Evolutionary conservation across 2,888 invertebrate species (phyloP).

Genomic region (Ectropis crepuscularia): DNA sequence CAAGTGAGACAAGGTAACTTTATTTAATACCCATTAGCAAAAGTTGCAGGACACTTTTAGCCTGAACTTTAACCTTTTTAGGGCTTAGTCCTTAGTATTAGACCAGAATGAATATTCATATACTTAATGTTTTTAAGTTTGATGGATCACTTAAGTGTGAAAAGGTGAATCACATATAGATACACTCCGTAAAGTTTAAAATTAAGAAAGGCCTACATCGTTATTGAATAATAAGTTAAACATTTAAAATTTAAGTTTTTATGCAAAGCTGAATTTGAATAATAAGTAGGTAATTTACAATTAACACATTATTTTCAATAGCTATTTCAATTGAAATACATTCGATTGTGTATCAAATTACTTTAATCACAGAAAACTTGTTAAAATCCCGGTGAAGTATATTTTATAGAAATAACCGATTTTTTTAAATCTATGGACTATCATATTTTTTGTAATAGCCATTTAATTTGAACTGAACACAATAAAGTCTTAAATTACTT

Average conservation of each 20-base stretch:
- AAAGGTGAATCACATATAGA: neutral
- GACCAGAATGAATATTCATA: slow-evolving; percentile 13
- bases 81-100: slow-evolving; percentile 3
- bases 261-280: no score
- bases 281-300: no score
- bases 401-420: neutral
- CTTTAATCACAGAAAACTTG: neutral
- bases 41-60: slow-evolving; percentile 16
- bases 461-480: no score
- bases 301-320: no score
- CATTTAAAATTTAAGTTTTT: no score
- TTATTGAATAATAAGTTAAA: no score
- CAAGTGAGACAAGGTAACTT: no score
- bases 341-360: no score
- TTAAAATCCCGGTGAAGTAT: neutral
- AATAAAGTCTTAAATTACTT: no score
- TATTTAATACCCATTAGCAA: slow-evolving; percentile 17
- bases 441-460: no score
- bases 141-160: slow-evolving; percentile 1
- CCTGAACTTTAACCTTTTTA: slow-evolving; percentile 16
- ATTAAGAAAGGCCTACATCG: neutral
- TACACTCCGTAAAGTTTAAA: neutral
- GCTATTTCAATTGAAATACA: no score
- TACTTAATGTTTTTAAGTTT: slow-evolving; percentile 3
- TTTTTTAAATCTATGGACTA: no score